Evolutionary conservation across 1,140 invertebrate genomes (phyloP).

Genomic region (Ditylenchus dipsaci): DNA sequence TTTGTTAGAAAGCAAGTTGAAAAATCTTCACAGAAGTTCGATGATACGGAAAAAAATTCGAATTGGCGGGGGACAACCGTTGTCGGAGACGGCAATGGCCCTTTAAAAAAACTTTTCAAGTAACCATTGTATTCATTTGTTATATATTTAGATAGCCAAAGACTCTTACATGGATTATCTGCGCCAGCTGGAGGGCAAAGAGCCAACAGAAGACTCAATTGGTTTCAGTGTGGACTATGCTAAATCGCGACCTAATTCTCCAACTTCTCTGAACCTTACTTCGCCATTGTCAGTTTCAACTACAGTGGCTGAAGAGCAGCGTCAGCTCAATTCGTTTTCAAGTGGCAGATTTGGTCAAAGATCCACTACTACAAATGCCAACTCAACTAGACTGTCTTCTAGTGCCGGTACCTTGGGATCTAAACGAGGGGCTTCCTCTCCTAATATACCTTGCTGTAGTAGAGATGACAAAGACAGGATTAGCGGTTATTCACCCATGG

Average conservation of each 20-base stretch:
- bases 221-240: background rate
- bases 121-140: background rate
- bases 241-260: no score
- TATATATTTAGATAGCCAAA: slow-evolving; percentile 63
- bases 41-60: no score
- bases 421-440: slow-evolving; percentile 25
- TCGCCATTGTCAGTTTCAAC: background rate
- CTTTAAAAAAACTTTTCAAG: no score
- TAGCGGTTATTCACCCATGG: slow-evolving; percentile 1
- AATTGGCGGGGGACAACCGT: no score
- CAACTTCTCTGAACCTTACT: background rate
- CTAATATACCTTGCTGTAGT: slow-evolving; percentile 16
- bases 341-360: background rate
- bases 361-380: no score
- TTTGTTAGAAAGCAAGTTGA: no score
- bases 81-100: no score
- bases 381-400: background rate
- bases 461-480: slow-evolving; percentile 1
- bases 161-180: slow-evolving; percentile 85
- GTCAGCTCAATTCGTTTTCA: background rate
- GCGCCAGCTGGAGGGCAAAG: slow-evolving; percentile 68
- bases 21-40: no score
- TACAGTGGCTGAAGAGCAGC: background rate
- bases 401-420: background rate
- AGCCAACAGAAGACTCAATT: slow-evolving; percentile 50